Evolutionary conservation across 2,113 vertebrate genomes (phyloP).

Genomic region (Periophthalmodon schlosseri): DNA sequence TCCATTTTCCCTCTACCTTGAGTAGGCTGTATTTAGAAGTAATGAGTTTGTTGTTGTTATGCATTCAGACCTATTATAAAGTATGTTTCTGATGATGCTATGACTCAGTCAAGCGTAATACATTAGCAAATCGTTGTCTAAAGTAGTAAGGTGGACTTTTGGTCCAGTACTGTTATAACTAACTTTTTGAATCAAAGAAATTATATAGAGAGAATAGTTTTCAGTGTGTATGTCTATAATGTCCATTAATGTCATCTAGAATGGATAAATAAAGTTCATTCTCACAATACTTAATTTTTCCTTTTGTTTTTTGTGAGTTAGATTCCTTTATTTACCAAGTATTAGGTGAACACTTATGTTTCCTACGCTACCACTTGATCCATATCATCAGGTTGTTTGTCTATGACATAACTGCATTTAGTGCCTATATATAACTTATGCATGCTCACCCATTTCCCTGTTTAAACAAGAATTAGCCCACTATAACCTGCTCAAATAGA

Average conservation of each 20-base stretch:
- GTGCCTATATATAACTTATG: conserved; percentile 17
- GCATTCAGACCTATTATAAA: not conserved
- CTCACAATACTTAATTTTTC: not conserved
- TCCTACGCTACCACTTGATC: not conserved
- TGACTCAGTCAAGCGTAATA: not conserved
- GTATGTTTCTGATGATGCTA: not conserved
- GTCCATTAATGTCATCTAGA: no score
- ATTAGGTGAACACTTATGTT: not conserved
- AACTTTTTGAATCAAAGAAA: not conserved
- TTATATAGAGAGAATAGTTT: not conserved
- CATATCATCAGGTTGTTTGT: conserved; percentile 25
- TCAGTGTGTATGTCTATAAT: not conserved
- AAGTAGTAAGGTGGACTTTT: not conserved
- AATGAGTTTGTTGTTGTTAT: not conserved
- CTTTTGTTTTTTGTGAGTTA: not conserved
- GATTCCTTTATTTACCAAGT: conserved; percentile 1
- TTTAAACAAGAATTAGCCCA: conserved; percentile 41
- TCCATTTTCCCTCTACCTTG: not conserved
- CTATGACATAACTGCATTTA: conserved; percentile 22
- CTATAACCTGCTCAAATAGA: conserved; percentile 65
- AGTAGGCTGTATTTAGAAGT: not conserved
- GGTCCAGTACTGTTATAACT: not conserved
- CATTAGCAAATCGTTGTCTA: not conserved
- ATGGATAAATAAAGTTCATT: not conserved
- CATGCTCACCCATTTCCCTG: conserved; percentile 40